These are phyloP conservation scores for Solea solea DNA, from an alignment of 2,113 vertebrate genomes.

Conservation along the genomic window DNA sequence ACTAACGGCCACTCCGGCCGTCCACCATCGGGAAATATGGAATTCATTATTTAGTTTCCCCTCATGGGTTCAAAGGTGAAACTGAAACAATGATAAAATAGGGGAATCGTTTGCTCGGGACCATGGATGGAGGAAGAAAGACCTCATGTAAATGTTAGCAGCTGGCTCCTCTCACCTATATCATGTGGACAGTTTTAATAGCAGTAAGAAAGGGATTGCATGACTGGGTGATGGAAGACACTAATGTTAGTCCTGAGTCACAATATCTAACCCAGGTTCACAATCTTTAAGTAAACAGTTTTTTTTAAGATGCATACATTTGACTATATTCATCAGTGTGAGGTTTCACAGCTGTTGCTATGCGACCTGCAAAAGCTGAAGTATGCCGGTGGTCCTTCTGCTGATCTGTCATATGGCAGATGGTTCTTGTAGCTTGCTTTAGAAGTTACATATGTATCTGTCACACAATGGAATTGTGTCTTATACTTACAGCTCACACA, in stretches of 20 bases:
- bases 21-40: conserved; percentile 85
- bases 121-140: conserved; percentile 46
- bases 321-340: conserved; percentile 66
- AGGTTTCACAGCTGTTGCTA: conserved; percentile 69
- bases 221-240: conserved; percentile 71
- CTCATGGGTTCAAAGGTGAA: conserved; percentile 84
- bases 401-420: conserved; percentile 28
- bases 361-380: conserved; percentile 34
- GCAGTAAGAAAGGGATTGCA: conserved; percentile 62
- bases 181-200: conserved; percentile 79
- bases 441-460: conserved; percentile 39
- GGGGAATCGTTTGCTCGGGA: conserved; percentile 70
- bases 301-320: conserved; percentile 62
- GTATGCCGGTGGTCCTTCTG: conserved; percentile 44
- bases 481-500: background rate
- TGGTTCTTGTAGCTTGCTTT: conserved; percentile 42
- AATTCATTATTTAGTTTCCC: conserved; percentile 87
- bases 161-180: conserved; percentile 79
- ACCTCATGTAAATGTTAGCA: conserved; percentile 67
- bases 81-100: conserved; percentile 84
- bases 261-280: conserved; percentile 73
- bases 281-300: conserved; percentile 75
- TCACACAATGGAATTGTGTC: conserved; percentile 4
- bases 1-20: conserved; percentile 73
- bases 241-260: conserved; percentile 68